Percentiles rank a stretch among this genome's conserved stretches.
Evolutionary conservation across 1,140 invertebrate genomes (phyloP).

Genomic region (Mizuhopecten yessoensis): DNA sequence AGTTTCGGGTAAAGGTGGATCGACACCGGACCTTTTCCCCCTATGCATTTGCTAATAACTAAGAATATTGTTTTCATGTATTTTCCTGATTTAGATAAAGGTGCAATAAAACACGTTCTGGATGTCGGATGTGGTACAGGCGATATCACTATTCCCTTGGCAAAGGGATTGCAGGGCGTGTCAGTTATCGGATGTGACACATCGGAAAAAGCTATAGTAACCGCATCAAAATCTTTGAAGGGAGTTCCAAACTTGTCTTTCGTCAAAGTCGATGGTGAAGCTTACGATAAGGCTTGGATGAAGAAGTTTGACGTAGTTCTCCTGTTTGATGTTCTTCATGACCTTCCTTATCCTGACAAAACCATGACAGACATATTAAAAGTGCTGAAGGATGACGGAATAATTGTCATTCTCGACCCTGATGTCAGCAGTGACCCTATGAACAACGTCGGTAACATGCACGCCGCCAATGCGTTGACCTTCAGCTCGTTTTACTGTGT

Average conservation of each 20-base stretch:
- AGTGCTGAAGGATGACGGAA: conserved; percentile 52
- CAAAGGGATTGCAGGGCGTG: background rate
- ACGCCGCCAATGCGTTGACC: background rate
- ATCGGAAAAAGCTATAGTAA: background rate
- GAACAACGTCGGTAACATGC: conserved; percentile 4
- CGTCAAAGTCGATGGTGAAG: background rate
- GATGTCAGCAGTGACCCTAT: conserved; percentile 28
- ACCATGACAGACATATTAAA: conserved; percentile 25
- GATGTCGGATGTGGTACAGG: conserved; percentile 58
- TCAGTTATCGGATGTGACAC: conserved; percentile 42
- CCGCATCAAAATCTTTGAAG: background rate
- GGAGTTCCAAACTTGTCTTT: background rate
- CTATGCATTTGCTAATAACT: no score
- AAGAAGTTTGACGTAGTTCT: conserved; percentile 54
- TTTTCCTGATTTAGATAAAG: background rate
- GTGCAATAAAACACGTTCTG: background rate
- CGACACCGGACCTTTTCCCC: no score
- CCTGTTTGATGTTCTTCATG: conserved; percentile 57
- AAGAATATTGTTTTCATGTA: background rate
- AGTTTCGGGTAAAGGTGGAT: no score
- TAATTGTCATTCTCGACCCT: conserved; percentile 44
- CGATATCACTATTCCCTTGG: conserved; percentile 8
- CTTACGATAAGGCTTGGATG: background rate
- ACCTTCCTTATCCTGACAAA: conserved; percentile 45
- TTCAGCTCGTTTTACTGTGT: conserved; percentile 51